phyloP scores from a whole-genome alignment of 1,140 invertebrate genomes.

The Piezodorus guildinii region DNA sequence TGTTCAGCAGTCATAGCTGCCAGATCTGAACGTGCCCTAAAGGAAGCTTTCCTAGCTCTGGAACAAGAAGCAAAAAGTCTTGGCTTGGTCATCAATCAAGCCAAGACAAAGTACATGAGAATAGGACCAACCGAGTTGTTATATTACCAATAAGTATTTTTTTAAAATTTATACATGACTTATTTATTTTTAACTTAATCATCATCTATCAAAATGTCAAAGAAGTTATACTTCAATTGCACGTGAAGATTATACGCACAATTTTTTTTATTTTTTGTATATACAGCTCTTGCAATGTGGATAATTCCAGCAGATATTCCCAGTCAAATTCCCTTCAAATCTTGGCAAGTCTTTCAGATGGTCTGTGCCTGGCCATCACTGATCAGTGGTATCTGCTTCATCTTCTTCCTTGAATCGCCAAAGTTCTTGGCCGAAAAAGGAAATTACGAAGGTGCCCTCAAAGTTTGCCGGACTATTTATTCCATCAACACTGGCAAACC shows the following conservation, averaged over 20 bases:
- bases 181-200: no score
- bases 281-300: neutral
- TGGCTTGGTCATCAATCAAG: neutral
- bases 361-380: slow-evolving; percentile 77
- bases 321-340: neutral
- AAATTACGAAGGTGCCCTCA: slow-evolving; percentile 60
- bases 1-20: no score
- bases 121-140: neutral
- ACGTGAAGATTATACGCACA: neutral
- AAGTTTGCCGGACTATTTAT: slow-evolving; percentile 67
- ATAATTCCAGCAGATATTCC: neutral
- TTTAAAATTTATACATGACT: neutral
- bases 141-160: neutral
- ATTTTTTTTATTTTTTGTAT: neutral
- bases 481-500: slow-evolving; percentile 62
- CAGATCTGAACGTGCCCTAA: no score
- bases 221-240: no score
- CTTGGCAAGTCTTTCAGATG: slow-evolving; percentile 81
- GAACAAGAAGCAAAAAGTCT: no score
- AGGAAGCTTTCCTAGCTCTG: no score
- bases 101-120: neutral
- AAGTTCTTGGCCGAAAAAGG: slow-evolving; percentile 72
- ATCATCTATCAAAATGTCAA: no score
- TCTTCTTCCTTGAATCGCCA: slow-evolving; percentile 79
- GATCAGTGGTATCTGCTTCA: slow-evolving; percentile 62